Conservation (phyloP, 2,113 vertebrate genomes). For the Burhinus bistriatus region DNA sequence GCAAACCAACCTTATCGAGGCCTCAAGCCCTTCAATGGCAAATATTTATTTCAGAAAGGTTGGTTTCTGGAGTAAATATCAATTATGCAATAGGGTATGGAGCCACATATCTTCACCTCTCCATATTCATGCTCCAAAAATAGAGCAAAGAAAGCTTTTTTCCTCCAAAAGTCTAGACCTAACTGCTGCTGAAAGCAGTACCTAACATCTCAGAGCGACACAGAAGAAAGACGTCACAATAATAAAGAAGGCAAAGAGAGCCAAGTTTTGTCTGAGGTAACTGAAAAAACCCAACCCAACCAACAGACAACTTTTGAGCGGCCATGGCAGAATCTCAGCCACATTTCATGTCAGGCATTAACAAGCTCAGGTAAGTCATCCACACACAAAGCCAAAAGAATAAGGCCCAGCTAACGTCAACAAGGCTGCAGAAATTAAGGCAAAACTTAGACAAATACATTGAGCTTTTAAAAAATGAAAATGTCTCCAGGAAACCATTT, state of each 20-base stretch:
- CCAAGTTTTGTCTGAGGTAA: no score
- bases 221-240: neutral
- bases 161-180: neutral
- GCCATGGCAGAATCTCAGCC: neutral
- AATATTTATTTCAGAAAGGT: neutral
- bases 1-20: neutral
- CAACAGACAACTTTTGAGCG: neutral
- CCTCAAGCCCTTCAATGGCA: neutral
- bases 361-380: neutral
- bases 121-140: neutral
- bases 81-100: neutral
- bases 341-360: neutral
- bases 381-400: neutral
- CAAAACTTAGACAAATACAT: neutral
- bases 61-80: neutral
- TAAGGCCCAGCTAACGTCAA: neutral
- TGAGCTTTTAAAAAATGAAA: neutral
- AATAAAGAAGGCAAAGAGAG: neutral
- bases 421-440: neutral
- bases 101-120: neutral
- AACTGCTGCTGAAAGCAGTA: neutral
- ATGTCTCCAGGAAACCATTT: neutral
- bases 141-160: neutral
- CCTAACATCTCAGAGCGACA: neutral
- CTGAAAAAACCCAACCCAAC: no score